Evolutionary conservation across 2,113 vertebrate genomes (phyloP).

Genomic region (Aphyosemion australe): DNA sequence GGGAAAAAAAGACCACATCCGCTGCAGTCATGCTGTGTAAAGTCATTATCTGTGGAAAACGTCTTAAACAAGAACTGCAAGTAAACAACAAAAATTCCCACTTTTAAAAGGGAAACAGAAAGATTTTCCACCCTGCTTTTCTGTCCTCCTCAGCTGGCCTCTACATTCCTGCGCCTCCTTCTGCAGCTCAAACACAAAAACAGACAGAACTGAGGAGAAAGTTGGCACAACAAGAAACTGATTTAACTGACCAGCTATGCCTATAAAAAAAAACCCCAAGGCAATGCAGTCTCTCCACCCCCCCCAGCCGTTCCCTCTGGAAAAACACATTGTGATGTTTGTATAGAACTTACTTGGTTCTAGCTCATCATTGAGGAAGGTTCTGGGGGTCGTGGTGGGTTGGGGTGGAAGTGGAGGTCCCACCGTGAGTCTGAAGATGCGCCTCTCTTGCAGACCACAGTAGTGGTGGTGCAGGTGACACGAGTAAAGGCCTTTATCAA

Average conservation of each 20-base stretch:
- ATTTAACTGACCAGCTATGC: constrained; percentile 69
- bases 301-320: not conserved
- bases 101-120: constrained; percentile 5
- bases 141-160: constrained; percentile 22
- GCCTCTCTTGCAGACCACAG: constrained; percentile 91
- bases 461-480: constrained; percentile 97
- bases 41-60: constrained; percentile 29
- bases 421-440: constrained; percentile 86
- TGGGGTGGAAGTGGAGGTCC: constrained; percentile 51
- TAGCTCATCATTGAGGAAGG: constrained; percentile 43
- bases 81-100: constrained; percentile 9
- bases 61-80: not conserved
- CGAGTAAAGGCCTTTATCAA: constrained; percentile 89
- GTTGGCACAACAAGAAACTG: constrained; percentile 57
- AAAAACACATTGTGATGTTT: constrained; percentile 31
- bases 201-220: constrained; percentile 42
- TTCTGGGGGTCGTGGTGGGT: constrained; percentile 55
- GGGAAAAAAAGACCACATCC: constrained; percentile 55
- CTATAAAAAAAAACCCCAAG: constrained; percentile 46
- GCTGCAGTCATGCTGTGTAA: constrained; percentile 21
- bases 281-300: constrained; percentile 17
- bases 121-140: constrained; percentile 7
- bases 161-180: constrained; percentile 54
- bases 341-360: constrained; percentile 66
- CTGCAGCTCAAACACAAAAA: constrained; percentile 56